Percentiles rank a stretch among this genome's conserved stretches.
Conservation (phyloP, 2,797 vertebrate species). For the Lateolabrax maculatus region DNA sequence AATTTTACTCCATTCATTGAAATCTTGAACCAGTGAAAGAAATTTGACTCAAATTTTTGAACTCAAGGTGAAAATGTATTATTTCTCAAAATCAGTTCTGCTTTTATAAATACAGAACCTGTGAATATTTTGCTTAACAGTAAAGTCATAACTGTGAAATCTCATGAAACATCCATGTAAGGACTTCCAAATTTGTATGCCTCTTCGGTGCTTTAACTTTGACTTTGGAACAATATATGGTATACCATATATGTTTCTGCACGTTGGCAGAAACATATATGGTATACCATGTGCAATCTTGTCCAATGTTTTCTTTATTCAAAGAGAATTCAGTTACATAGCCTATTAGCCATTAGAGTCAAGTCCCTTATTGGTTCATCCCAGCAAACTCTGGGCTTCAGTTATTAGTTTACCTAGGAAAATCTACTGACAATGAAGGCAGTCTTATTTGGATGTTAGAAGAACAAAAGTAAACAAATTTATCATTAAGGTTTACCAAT, state of each 20-base stretch:
- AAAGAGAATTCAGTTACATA: background rate
- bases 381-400: background rate
- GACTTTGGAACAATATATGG: background rate
- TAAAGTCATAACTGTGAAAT: background rate
- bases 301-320: background rate
- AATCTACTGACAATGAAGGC: background rate
- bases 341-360: background rate
- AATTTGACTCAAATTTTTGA: background rate
- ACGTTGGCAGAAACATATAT: too few species aligned
- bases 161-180: too few species aligned
- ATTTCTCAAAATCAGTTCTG: too few species aligned
- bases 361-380: background rate
- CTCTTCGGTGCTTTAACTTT: background rate
- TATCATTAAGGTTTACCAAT: background rate
- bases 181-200: too few species aligned
- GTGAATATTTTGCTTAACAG: too few species aligned
- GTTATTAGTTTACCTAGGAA: background rate
- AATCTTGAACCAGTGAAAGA: too few species aligned
- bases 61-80: too few species aligned
- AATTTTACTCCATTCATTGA: background rate
- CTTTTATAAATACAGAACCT: too few species aligned
- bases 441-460: background rate
- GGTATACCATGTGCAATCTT: too few species aligned
- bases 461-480: constrained; percentile 6
- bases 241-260: background rate